These are phyloP conservation scores for Hydractinia echinata DNA, from an alignment of 30 jellyfish, hydroid and myxozoan species.

Conservation along the genomic window DNA sequence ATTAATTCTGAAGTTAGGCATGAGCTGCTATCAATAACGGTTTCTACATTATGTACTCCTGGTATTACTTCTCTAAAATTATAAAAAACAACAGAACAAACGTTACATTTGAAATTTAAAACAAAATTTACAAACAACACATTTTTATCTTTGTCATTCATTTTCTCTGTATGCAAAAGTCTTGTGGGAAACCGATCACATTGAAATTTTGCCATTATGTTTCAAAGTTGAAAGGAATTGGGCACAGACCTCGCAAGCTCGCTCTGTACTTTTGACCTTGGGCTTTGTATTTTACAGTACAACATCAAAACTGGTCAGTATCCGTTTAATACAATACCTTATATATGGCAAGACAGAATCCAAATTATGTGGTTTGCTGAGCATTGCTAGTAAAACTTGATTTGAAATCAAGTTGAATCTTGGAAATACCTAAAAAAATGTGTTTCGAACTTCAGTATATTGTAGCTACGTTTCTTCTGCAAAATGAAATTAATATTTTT, in stretches of 20 bases:
- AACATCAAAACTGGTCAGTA: no score
- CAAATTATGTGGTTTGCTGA: constrained; percentile 65
- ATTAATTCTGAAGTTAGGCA: no score
- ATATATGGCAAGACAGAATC: constrained; percentile 65
- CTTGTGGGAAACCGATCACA: background rate
- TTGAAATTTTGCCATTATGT: background rate
- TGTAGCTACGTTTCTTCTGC: background rate
- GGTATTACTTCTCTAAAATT: constrained; percentile 2
- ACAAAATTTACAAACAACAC: background rate
- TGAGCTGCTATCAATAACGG: background rate
- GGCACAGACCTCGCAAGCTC: no score
- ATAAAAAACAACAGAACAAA: background rate
- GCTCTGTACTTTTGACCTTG: no score
- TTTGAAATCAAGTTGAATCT: constrained; percentile 67
- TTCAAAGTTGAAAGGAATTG: background rate
- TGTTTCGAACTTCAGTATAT: background rate
- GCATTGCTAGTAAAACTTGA: constrained; percentile 44
- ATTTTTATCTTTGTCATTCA: background rate
- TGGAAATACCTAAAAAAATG: constrained; percentile 53
- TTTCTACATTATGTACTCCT: constrained; percentile 10
- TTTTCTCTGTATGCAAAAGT: background rate
- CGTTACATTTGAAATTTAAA: background rate
- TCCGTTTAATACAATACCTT: constrained; percentile 48
- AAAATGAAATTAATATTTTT: no score
- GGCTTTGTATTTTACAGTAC: no score